Conservation (phyloP, 2,888 invertebrate genomes). For the Corythucha ciliata region DNA sequence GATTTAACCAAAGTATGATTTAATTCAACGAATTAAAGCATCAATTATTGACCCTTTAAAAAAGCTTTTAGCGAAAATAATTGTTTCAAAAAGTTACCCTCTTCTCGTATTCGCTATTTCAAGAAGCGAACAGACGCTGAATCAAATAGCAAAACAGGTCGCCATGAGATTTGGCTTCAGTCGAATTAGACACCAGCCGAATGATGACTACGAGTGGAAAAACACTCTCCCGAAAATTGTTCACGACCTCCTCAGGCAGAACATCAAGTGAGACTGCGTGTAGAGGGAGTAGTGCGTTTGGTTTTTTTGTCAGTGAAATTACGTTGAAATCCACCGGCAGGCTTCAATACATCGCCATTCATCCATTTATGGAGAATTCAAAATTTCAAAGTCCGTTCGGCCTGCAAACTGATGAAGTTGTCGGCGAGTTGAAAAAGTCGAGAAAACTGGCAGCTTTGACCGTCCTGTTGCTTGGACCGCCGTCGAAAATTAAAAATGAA, state of each 20-base stretch:
- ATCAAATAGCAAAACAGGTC: conserved; percentile 1
- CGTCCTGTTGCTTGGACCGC: conserved; percentile 16
- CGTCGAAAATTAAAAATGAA: conserved; percentile 20
- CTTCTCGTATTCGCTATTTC: conserved; percentile 12
- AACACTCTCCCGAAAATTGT: conserved; percentile 20
- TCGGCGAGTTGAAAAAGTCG: conserved; percentile 11
- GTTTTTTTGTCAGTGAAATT: background rate
- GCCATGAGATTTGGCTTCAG: conserved; percentile 14
- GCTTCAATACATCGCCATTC: too few relatives aligned
- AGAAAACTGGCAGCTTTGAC: conserved; percentile 16
- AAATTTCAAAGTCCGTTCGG: background rate
- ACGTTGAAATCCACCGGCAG: background rate
- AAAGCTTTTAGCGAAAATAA: conserved; percentile 5
- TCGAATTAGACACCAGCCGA: conserved; percentile 18
- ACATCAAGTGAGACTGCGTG: conserved; percentile 13
- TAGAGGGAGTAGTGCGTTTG: too few relatives aligned
- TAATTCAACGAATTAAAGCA: background rate
- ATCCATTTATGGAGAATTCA: conserved; percentile 2
- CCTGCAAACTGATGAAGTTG: conserved; percentile 4
- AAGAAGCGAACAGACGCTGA: conserved; percentile 13
- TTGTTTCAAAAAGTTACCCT: conserved; percentile 11
- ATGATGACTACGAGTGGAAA: conserved; percentile 14
- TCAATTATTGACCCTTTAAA: too few relatives aligned
- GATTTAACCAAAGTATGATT: conserved; percentile 45
- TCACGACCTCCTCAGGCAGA: conserved; percentile 17